Conservation (phyloP, 1,140 invertebrate genomes). For the Hycleus cichorii region DNA sequence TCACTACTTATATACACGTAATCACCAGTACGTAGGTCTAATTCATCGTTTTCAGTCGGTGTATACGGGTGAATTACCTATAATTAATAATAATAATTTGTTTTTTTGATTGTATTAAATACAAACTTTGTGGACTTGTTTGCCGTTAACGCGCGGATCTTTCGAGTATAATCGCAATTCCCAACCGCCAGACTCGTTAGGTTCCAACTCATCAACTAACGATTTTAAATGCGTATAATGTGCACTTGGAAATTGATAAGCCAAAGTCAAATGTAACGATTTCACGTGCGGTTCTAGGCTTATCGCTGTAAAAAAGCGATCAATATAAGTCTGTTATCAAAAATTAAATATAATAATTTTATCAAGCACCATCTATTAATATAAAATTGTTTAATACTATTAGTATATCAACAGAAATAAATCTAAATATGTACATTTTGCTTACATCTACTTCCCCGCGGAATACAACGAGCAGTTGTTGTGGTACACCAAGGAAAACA, state of each 20-base stretch:
- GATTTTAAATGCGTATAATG: slow-evolving; percentile 65
- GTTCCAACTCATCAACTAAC: slow-evolving; percentile 64
- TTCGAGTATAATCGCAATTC: slow-evolving; percentile 80
- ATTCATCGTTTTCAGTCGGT: slow-evolving; percentile 70
- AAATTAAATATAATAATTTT: too few species aligned
- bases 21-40: slow-evolving; percentile 78
- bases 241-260: slow-evolving; percentile 73
- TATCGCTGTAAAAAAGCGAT: slow-evolving; percentile 47
- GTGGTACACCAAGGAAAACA: slow-evolving; percentile 63
- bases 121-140: slow-evolving; percentile 56
- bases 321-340: too few species aligned
- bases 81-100: slow-evolving; percentile 10
- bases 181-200: slow-evolving; percentile 62
- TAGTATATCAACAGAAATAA: too few species aligned
- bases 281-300: slow-evolving; percentile 70
- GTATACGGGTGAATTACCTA: slow-evolving; percentile 71
- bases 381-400: too few species aligned
- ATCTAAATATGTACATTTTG: slow-evolving; percentile 4
- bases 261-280: slow-evolving; percentile 78
- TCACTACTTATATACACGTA: slow-evolving; percentile 75
- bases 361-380: too few species aligned
- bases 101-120: slow-evolving; percentile 4
- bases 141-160: slow-evolving; percentile 63
- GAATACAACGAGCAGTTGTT: slow-evolving; percentile 41
- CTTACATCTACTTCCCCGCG: slow-evolving; percentile 45